phyloP scores from a whole-genome alignment of 2,797 vertebrate species.

The Philypnodon macrostomus region DNA sequence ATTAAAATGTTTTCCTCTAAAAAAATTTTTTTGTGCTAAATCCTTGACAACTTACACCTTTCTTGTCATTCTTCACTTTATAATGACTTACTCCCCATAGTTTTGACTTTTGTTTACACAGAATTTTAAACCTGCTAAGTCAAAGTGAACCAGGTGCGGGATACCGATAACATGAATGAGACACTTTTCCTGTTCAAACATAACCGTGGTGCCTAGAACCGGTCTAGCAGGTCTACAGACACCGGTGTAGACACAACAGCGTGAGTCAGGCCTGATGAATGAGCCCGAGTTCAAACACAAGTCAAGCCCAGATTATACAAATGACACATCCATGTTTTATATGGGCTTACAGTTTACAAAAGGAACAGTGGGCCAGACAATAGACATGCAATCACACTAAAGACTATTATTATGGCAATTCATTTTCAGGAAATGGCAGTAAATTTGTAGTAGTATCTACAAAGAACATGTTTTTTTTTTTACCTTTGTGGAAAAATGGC shows the following conservation, averaged over 20 bases:
- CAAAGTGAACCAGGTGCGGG: background rate
- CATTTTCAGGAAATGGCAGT: too few species aligned
- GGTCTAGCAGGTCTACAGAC: conserved; percentile 51
- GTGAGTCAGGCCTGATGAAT: conserved; percentile 15
- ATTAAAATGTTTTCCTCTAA: too few species aligned
- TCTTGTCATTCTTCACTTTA: too few species aligned
- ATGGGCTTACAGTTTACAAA: background rate
- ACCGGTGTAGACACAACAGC: conserved; percentile 64
- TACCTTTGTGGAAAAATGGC: too few species aligned
- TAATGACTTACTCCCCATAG: too few species aligned
- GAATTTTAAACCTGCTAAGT: too few species aligned
- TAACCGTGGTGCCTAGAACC: conserved; percentile 47
- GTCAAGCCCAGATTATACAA: background rate
- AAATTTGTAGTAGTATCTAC: too few species aligned
- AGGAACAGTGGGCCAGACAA: background rate
- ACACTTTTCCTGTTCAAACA: conserved; percentile 51
- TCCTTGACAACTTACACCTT: too few species aligned
- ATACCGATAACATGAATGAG: background rate
- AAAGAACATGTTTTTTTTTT: too few species aligned
- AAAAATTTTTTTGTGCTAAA: too few species aligned
- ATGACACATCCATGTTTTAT: too few species aligned
- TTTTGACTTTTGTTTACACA: too few species aligned
- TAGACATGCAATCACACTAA: background rate
- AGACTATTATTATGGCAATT: background rate
- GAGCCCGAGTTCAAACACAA: background rate